phyloP scores from a whole-genome alignment of 2,888 invertebrate species.

The Thymelicus sylvestris region DNA sequence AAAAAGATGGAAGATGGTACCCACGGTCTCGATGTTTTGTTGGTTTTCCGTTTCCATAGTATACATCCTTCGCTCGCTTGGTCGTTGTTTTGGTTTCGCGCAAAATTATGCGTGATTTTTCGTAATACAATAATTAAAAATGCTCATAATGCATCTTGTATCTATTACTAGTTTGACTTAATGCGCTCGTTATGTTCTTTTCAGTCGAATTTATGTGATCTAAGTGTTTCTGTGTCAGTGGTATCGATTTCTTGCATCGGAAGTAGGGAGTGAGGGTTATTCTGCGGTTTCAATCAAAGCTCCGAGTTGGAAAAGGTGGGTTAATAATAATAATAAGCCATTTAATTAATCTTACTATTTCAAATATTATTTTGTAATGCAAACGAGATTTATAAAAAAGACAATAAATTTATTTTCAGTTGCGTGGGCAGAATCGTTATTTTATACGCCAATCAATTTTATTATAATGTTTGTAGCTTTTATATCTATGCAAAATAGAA shows the following conservation, averaged over 20 bases:
- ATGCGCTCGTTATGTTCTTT: constrained; percentile 13
- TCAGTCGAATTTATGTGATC: constrained; percentile 15
- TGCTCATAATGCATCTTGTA: neutral
- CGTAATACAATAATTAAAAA: neutral
- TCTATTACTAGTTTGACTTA: neutral
- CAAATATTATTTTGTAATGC: neutral
- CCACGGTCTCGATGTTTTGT: constrained; percentile 32
- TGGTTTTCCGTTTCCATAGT: constrained; percentile 34
- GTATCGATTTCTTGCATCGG: constrained; percentile 39
- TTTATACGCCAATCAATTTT: neutral
- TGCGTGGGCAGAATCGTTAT: neutral
- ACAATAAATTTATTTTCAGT: neutral
- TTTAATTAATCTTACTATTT: neutral
- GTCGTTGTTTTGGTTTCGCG: constrained; percentile 47
- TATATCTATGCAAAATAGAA: too few relatives aligned
- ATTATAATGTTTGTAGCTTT: too few relatives aligned
- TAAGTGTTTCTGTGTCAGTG: constrained; percentile 25
- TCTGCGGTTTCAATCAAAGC: constrained; percentile 9
- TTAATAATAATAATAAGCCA: neutral
- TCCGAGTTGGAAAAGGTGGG: neutral
- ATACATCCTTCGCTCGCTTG: constrained; percentile 37
- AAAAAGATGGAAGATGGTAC: constrained; percentile 8
- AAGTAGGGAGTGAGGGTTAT: constrained; percentile 2
- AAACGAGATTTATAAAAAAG: neutral
- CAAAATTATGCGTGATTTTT: constrained; percentile 34